A percentile compares a stretch with the other conserved stretches of the same genome.
phyloP scores from a whole-genome alignment of 2,797 vertebrate species.

The Ptychobarbus kaznakovi region DNA sequence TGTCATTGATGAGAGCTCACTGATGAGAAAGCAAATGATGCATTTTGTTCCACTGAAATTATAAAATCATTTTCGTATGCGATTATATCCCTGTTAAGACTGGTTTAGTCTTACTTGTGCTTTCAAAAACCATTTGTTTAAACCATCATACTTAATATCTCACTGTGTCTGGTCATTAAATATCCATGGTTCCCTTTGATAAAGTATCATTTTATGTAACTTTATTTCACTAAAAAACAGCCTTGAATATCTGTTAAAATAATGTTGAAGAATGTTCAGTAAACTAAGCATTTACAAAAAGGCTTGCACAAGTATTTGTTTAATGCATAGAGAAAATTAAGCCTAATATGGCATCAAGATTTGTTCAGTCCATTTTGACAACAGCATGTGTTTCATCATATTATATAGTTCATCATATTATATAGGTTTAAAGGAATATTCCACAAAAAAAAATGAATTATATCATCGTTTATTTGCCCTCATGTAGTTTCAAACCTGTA shows the following conservation, averaged over 20 bases:
- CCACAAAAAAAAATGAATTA: background rate
- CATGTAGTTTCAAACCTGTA: background rate
- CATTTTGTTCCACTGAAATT: constrained; percentile 26
- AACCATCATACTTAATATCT: constrained; percentile 11
- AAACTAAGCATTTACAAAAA: background rate
- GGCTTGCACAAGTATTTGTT: background rate
- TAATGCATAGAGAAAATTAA: background rate
- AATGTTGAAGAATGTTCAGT: background rate
- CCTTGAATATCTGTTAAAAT: background rate
- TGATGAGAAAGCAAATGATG: constrained; percentile 25
- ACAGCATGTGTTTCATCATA: background rate
- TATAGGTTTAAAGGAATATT: background rate
- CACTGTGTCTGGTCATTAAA: constrained; percentile 1
- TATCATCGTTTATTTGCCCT: background rate
- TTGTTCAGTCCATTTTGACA: background rate
- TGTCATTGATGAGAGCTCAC: constrained; percentile 8
- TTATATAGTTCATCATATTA: too few species aligned
- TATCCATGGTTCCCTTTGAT: background rate
- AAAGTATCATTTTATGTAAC: background rate
- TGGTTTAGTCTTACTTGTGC: background rate
- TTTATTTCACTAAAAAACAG: background rate
- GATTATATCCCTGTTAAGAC: constrained; percentile 10
- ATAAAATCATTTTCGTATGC: constrained; percentile 20
- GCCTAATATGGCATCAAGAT: too few species aligned
- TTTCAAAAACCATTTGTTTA: constrained; percentile 29